Base-by-base conservation (phyloP, 2,797 vertebrate species). In the Manis javanica region DNA sequence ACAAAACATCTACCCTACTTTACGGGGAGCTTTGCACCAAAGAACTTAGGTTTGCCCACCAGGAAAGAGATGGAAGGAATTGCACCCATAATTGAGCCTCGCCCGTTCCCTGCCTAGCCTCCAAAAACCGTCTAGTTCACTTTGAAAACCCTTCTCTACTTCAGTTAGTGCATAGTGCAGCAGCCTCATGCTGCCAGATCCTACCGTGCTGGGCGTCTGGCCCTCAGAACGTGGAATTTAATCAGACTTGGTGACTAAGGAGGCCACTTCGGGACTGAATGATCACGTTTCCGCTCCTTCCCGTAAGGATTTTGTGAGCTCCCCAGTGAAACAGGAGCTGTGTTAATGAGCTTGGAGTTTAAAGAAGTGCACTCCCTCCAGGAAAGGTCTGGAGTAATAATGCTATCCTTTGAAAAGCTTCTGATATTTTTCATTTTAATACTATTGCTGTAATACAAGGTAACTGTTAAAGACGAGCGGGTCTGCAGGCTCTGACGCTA, bases 381-480 rank as follows among this genome's bases (percentile, higher is more conserved):
- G 71, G 84, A 42, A 94, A 13, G 24, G 31, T 51, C 74, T 79
- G 31, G 61, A 81, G 86, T 77, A 74, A 68, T 85, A 88, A 68
- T 79, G 19, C 21, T 34, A 10, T 66, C 55, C n/a, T 75, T 88
- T 88, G 34, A 87, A 74, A 91, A 2, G 1, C 51, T 55, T 18
- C 75, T 87, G 90, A 6, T 69, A 88, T 66, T 90, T 90, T 91
- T 64, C 13, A 37, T 87, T 78, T 92, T 61, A 94, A 77, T 51
- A 9, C 19, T 87, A 42, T 74, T 87, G 64, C 46, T 81, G 9
- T 90, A 77, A 95, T 79, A 57, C 74, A 79, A 82, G 29, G 57
- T 91, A 81, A 55, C 71, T 61, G 90, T 79, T 86, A 72, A 89
- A 82, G 74, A 71, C 42, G 42, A 7, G 59, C 61, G 59, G 66